Conservation (phyloP, 2,888 invertebrate species). For the Dermolepida albohirtum region DNA sequence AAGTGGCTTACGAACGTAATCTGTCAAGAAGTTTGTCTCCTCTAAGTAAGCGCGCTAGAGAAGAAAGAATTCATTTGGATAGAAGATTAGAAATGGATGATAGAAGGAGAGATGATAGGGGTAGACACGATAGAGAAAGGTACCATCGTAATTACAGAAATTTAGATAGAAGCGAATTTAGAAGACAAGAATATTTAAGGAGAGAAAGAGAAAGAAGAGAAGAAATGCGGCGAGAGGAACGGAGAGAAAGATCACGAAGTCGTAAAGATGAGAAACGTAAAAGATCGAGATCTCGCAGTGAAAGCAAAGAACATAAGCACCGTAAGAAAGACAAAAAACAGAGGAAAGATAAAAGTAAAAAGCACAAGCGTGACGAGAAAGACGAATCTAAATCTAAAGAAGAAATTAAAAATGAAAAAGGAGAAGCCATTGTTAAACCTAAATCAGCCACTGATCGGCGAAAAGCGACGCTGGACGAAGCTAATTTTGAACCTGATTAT, state of each 20-base stretch:
- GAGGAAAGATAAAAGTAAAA: constrained; percentile 63
- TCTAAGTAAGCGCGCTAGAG: constrained; percentile 63
- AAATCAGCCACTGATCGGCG: constrained; percentile 64
- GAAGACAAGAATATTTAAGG: constrained; percentile 39
- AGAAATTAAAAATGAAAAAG: constrained; percentile 58
- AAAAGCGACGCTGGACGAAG: constrained; percentile 77
- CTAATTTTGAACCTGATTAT: constrained; percentile 81
- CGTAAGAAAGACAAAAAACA: constrained; percentile 65
- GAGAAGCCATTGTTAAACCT: constrained; percentile 43
- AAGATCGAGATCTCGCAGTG: constrained; percentile 54
- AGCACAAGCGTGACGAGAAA: constrained; percentile 54
- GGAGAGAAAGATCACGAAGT: constrained; percentile 17
- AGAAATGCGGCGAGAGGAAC: constrained; percentile 54
- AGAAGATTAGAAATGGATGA: constrained; percentile 58
- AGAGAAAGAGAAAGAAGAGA: constrained; percentile 51
- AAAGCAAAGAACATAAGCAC: constrained; percentile 53
- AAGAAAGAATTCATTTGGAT: constrained; percentile 61
- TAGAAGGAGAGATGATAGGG: constrained; percentile 54
- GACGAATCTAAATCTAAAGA: constrained; percentile 56
- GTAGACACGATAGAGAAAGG: constrained; percentile 53
- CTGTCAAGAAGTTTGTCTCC: constrained; percentile 67
- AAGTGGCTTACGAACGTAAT: constrained; percentile 66
- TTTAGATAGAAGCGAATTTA: constrained; percentile 43
- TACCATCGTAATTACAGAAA: constrained; percentile 52
- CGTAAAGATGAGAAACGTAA: constrained; percentile 50